These are phyloP conservation scores for Rhabdophis nuchalis DNA, from an alignment of 2,797 vertebrate genomes.

Conservation along the genomic window DNA sequence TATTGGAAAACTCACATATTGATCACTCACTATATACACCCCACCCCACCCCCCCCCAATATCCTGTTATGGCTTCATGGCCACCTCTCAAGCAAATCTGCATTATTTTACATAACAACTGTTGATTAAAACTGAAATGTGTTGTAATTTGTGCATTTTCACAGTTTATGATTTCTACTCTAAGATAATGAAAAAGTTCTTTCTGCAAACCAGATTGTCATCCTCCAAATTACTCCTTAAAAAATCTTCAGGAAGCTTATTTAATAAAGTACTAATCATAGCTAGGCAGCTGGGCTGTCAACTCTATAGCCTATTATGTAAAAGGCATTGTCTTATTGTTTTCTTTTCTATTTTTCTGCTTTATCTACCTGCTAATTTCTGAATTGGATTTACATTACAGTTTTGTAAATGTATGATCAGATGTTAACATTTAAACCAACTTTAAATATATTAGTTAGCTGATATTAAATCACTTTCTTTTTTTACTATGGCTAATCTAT, in stretches of 20 bases:
- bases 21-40: not conserved
- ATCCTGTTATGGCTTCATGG: not conserved
- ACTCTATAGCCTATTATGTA: constrained; percentile 28
- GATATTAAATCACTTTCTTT: not conserved
- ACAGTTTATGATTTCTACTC: constrained; percentile 19
- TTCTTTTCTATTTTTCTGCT: constrained; percentile 14
- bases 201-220: constrained; percentile 31
- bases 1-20: not conserved
- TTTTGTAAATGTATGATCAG: not conserved
- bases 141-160: constrained; percentile 3
- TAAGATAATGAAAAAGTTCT: not conserved
- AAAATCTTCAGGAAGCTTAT: constrained; percentile 20
- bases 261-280: constrained; percentile 22
- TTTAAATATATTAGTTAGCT: not conserved
- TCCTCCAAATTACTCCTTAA: constrained; percentile 20
- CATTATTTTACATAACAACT: not conserved
- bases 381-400: constrained; percentile 2
- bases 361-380: constrained; percentile 20
- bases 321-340: constrained; percentile 21
- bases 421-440: not conserved
- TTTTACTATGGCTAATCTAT: not conserved
- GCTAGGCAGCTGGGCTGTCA: constrained; percentile 26
- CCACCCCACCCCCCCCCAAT: too few relatives aligned
- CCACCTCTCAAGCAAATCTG: constrained; percentile 6
- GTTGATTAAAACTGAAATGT: not conserved